Evolutionary conservation across 2,888 invertebrate genomes (phyloP).

Genomic region (Stenotaenia linearis): DNA sequence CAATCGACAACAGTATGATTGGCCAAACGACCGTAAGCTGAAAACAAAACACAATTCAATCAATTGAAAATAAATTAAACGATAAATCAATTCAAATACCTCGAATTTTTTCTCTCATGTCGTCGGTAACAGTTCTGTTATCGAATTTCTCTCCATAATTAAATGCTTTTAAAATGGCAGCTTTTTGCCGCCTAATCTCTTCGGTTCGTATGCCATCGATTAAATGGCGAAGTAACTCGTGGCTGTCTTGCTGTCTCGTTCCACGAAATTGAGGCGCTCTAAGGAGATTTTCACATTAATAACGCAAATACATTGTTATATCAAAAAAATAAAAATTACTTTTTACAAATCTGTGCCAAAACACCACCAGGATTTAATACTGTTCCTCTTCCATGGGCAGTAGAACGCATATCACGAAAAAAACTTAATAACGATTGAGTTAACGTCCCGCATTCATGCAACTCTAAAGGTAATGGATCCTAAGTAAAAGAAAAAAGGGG

Average conservation of each 20-base stretch:
- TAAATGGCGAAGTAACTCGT: slow-evolving; percentile 84
- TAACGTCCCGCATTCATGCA: slow-evolving; percentile 46
- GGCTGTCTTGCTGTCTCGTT: slow-evolving; percentile 93
- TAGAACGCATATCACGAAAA: slow-evolving; percentile 47
- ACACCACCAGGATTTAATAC: slow-evolving; percentile 46
- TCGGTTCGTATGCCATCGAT: slow-evolving; percentile 77
- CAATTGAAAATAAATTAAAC: not conserved
- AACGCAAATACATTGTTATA: not conserved
- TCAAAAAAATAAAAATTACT: slow-evolving; percentile 40
- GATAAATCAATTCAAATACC: slow-evolving; percentile 43
- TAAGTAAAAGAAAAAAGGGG: slow-evolving; percentile 38
- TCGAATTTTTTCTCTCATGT: slow-evolving; percentile 69
- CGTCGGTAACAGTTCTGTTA: slow-evolving; percentile 68
- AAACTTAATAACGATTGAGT: slow-evolving; percentile 47
- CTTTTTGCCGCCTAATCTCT: slow-evolving; percentile 65
- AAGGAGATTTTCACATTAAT: not conserved
- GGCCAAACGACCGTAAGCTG: slow-evolving; percentile 47
- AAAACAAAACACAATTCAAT: no score
- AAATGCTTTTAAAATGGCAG: slow-evolving; percentile 69
- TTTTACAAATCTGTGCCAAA: slow-evolving; percentile 48
- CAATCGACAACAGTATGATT: slow-evolving; percentile 61
- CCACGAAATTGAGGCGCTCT: slow-evolving; percentile 78
- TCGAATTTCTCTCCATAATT: slow-evolving; percentile 68
- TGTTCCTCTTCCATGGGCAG: slow-evolving; percentile 40
- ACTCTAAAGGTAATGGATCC: slow-evolving; percentile 45